phyloP scores from a whole-genome alignment of 2,797 vertebrate genomes.

The Urophycis tenuis region DNA sequence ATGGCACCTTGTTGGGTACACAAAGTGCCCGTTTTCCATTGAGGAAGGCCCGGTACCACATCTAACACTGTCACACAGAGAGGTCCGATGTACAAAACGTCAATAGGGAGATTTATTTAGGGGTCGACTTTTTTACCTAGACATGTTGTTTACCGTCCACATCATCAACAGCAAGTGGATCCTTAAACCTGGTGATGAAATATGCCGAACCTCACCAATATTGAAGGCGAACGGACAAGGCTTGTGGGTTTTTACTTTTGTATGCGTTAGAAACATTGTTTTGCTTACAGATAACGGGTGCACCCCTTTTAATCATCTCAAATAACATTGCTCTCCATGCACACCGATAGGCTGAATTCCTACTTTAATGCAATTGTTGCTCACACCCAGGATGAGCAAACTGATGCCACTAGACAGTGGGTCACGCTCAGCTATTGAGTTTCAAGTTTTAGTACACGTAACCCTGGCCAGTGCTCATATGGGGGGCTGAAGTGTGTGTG shows the following conservation, averaged over 20 bases:
- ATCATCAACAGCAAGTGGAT: background rate
- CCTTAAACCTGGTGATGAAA: background rate
- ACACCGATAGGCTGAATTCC: background rate
- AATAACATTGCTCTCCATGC: background rate
- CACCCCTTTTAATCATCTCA: background rate
- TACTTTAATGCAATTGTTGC: background rate
- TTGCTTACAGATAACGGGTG: background rate
- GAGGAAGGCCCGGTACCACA: background rate
- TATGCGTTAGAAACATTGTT: background rate
- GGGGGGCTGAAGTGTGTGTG: background rate
- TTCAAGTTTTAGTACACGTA: background rate
- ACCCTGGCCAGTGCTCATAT: background rate
- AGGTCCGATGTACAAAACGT: background rate
- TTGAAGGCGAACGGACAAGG: background rate
- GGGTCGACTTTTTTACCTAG: background rate
- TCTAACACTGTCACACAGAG: background rate
- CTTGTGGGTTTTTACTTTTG: background rate
- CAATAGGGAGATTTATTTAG: background rate
- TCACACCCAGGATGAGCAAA: background rate
- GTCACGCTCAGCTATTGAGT: background rate
- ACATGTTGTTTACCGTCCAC: background rate
- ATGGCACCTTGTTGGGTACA: conserved; percentile 10
- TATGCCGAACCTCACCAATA: background rate
- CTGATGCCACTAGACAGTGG: background rate
- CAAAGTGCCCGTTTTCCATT: background rate